A percentile compares a stretch with the other conserved stretches of the same genome.
phyloP scores from a whole-genome alignment of 1,140 invertebrate species.

The Apis cerana region DNA sequence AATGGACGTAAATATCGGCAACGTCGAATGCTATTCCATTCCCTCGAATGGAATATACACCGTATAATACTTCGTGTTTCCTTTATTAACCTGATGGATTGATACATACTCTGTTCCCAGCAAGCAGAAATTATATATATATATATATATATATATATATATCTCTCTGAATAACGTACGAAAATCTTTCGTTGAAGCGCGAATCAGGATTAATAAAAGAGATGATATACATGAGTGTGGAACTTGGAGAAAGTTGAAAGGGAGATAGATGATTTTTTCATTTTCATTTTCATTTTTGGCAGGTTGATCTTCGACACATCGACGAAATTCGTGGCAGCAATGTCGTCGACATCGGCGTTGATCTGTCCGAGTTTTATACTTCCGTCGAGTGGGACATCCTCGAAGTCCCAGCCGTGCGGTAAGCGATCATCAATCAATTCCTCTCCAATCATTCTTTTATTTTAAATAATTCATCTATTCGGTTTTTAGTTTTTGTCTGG shows the following conservation, averaged over 20 bases:
- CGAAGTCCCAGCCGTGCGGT: constrained; percentile 95
- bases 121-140: no score
- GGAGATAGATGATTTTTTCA: no score
- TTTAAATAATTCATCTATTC: no score
- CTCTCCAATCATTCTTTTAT: not conserved
- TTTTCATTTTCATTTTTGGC: constrained; percentile 51
- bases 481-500: no score
- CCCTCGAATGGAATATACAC: constrained; percentile 10
- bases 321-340: constrained; percentile 92
- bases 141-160: not conserved
- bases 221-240: no score
- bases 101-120: not conserved
- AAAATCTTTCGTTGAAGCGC: no score
- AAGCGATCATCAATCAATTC: constrained; percentile 52
- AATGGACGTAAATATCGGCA: constrained; percentile 40
- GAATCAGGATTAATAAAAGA: no score
- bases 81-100: constrained; percentile 12
- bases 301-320: constrained; percentile 94
- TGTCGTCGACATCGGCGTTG: constrained; percentile 93
- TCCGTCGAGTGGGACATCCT: constrained; percentile 99
- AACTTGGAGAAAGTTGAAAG: no score
- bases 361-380: constrained; percentile 96
- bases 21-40: constrained; percentile 9
- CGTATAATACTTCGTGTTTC: constrained; percentile 12
- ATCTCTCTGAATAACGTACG: not conserved